Conservation (phyloP, 1,140 invertebrate genomes). For the Potamilus streckersoni region DNA sequence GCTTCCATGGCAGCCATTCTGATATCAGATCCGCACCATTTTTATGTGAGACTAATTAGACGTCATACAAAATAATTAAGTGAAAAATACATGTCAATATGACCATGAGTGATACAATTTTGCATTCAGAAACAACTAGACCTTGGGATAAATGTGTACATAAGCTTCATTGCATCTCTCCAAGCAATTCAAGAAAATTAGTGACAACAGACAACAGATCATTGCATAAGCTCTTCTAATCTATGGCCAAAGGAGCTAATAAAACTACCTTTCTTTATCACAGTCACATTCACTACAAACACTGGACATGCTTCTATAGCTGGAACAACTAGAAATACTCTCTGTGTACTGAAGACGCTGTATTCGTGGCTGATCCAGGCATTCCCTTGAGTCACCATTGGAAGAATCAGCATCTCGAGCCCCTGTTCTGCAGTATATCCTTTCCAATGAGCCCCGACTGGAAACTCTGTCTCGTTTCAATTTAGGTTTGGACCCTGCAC, state of each 20-base stretch:
- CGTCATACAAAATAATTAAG: no score
- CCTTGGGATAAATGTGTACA: no score
- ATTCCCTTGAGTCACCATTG: conserved; percentile 3
- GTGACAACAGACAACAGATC: no score
- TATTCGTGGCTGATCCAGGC: background rate
- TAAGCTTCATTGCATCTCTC: no score
- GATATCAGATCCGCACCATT: no score
- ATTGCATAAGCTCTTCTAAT: no score
- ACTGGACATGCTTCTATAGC: conserved; percentile 37
- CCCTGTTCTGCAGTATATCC: conserved; percentile 20
- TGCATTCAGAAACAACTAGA: no score
- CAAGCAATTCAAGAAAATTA: no score
- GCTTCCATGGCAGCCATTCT: no score
- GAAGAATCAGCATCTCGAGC: conserved; percentile 26
- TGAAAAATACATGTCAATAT: no score
- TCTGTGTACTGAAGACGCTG: background rate
- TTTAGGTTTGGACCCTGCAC: background rate
- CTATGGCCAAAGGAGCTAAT: background rate
- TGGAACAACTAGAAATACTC: conserved; percentile 55
- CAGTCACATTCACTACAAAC: conserved; percentile 56
- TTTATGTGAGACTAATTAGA: no score
- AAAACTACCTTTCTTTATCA: conserved; percentile 53
- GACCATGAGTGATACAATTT: no score
- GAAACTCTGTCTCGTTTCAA: background rate
- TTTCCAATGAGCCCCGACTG: conserved; percentile 10